Evolutionary conservation across 2,888 invertebrate genomes (phyloP), one percentile per base, ranked within the genome.

Genomic region (Liodrosophila aerea): DNA sequence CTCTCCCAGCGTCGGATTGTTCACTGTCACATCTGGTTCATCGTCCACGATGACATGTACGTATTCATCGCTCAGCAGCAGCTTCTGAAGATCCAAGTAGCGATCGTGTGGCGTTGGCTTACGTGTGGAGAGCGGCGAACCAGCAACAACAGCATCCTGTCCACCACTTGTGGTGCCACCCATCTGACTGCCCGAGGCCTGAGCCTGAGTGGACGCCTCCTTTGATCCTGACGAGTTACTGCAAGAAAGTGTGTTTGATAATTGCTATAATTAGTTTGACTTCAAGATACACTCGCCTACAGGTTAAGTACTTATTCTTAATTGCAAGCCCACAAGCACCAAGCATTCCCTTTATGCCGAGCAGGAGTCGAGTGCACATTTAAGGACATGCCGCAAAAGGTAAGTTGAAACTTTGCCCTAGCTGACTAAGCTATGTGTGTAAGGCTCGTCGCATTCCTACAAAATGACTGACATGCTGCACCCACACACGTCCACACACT

Each of bases 1-100:
- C 76, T 94, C 93, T 0, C 92, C 94, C 58, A 96, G 91, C 2
- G 93, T 93, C 0, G 95, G 95, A 88, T 95, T 95, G 64, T 93
- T 91, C 63, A 93, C 89, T 8, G 73, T 62, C 60, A 93, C 92
- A 39, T 92, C 91, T 71, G 92, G 92, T 41, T 91, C 90, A 59
- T 89, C 90, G 61, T 90, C 90, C 57, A 90, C 85, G 34, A 92
- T 85, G 9, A 92, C 91, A 62, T 89, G 89, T 4, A 80, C 63
- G 47, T 87, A 88, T 44, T 87, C 87, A 31, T 73, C 74, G 59
- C 73, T 76, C 3, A 69, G 62, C 1, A 78, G 53, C 22, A 70
- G 64, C 49, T 86, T 83, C 40, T 76, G 73, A 22, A 90, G 64
- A 75, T 90, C 90, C 31, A 78, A 69, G 64, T 88, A 90, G 8